Percentiles rank a stretch among this genome's conserved stretches.
These are phyloP conservation scores for Oceanodroma leucorhoa DNA, from an alignment of 2,797 vertebrate genomes.

Conservation along the genomic window DNA sequence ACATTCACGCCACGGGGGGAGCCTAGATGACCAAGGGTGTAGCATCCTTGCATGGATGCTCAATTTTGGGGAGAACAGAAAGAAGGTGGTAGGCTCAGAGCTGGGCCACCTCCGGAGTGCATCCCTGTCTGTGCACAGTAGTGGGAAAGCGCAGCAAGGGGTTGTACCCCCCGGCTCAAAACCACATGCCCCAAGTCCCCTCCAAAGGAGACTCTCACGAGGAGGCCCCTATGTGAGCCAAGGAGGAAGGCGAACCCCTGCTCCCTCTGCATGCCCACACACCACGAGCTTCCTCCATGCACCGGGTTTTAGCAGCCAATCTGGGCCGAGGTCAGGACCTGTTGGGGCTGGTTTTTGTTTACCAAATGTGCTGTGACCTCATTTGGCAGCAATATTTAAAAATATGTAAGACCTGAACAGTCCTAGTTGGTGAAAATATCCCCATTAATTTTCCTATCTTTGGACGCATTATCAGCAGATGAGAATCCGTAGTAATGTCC, in stretches of 20 bases:
- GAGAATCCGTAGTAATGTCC: not conserved
- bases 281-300: not conserved
- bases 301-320: not conserved
- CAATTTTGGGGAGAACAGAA: not conserved
- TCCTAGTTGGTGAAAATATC: not conserved
- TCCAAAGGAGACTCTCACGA: accelerated
- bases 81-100: not conserved
- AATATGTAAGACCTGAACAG: not conserved
- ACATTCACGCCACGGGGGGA: accelerated
- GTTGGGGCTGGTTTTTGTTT: not conserved
- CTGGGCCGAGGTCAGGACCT: not conserved
- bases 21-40: not conserved
- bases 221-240: not conserved
- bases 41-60: not conserved
- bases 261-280: not conserved
- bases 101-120: not conserved
- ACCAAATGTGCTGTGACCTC: not conserved
- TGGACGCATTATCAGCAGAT: not conserved
- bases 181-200: accelerated
- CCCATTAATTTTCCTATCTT: not conserved
- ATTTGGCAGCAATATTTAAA: not conserved
- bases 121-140: not conserved
- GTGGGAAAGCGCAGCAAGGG: not conserved
- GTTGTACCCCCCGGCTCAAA: not conserved
- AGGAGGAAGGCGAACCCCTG: not conserved